Evolutionary conservation across 2,113 vertebrate genomes (phyloP), one percentile per base, ranked within the genome.

Genomic region (Eulemur macaco): DNA sequence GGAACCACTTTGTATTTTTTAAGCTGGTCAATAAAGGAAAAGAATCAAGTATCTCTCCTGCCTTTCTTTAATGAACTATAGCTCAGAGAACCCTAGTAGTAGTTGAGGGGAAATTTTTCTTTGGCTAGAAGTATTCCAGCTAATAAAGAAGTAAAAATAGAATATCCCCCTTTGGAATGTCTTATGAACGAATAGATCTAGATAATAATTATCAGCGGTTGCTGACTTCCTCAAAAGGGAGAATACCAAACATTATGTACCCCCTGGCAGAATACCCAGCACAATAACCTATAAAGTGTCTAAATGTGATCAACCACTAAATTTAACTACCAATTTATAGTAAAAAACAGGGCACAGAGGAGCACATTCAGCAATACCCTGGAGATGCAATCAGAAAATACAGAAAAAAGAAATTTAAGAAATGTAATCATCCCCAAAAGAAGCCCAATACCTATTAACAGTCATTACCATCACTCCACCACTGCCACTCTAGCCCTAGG

Each of bases 71-170:
- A 71, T 64, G 42, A 87, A 77, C 12, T 31, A 4, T 21, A 71
- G 60, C 69, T 94, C 92, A 95, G 69, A 63, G 13, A 95, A 64
- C 64, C 6, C 63, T 64, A 66, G 23, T 45, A 27, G 17, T 27
- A 78, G 64, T 50, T 52, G n/a, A 97, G 34, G 42, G 37, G 9
- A 95, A 86, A 73, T 27, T 34, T 80, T 91, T 78, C 82, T 95
- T 56, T 74, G 66, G 2, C 20, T 68, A n/a, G 18, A 93, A 90
- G 34, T 80, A 94, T 80, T 95, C 18, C 13, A 83, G 14, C 54
- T 83, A 86, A 92, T 39, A 96, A 92, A 63, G 12, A 45, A 91
- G 83, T 34, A 76, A 45, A 94, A 96, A 87, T 42, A 56, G 18
- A 69, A 27, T 12, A 54, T n/a, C 18, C 17, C 15, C 31, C 31